Conservation (phyloP, 1,140 invertebrate genomes). For the Charaxes varanes region DNA sequence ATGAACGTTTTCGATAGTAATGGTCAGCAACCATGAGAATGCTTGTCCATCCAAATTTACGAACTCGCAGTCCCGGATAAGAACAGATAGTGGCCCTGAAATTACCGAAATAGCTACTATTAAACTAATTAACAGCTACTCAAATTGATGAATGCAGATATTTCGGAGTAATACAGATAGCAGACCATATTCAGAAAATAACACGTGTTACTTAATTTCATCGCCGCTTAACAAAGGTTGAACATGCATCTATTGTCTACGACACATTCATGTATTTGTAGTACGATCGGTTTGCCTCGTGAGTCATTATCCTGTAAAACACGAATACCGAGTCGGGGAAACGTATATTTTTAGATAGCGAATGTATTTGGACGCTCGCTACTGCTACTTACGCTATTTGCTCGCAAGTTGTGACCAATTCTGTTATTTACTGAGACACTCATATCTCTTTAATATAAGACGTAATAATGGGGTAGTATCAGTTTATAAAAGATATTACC, state of each 20-base stretch:
- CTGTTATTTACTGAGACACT: too few relatives aligned
- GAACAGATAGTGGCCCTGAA: constrained; percentile 76
- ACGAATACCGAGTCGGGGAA: constrained; percentile 59
- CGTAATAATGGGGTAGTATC: too few relatives aligned
- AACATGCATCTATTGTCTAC: constrained; percentile 37
- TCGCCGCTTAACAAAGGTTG: constrained; percentile 1
- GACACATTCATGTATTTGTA: constrained; percentile 43
- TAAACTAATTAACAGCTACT: too few relatives aligned
- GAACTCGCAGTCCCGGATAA: constrained; percentile 72
- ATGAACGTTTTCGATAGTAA: constrained; percentile 75
- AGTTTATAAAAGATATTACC: too few relatives aligned
- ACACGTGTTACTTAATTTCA: constrained; percentile 2
- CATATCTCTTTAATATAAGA: too few relatives aligned
- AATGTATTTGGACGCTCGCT: constrained; percentile 36
- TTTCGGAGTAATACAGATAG: neutral
- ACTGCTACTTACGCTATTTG: constrained; percentile 29
- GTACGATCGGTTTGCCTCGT: constrained; percentile 35
- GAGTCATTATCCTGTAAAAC: constrained; percentile 69
- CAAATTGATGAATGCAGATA: neutral
- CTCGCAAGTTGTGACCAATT: neutral
- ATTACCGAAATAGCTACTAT: constrained; percentile 20
- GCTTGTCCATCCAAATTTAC: constrained; percentile 77
- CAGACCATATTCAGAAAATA: neutral
- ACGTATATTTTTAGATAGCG: constrained; percentile 64
- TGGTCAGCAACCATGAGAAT: constrained; percentile 78